Evolutionary conservation across 2,797 vertebrate genomes (phyloP).

Genomic region (Xenopus petersii): DNA sequence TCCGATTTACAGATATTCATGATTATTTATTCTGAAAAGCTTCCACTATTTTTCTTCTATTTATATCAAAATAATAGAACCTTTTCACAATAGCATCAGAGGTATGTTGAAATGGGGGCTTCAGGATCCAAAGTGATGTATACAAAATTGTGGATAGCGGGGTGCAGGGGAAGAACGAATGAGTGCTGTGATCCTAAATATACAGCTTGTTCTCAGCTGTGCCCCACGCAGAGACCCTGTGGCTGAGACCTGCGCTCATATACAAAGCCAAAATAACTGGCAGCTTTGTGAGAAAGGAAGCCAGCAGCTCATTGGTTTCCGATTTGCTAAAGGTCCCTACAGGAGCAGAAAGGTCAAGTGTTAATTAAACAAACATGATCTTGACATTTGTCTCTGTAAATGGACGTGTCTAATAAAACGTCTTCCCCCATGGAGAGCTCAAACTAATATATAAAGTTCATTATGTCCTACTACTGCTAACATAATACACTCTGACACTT

Average conservation of each 20-base stretch:
- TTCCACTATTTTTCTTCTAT: no score
- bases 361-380: slow-evolving; percentile 49
- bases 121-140: no score
- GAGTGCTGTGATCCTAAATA: neutral
- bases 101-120: no score
- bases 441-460: slow-evolving; percentile 32
- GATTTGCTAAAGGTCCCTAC: slow-evolving; percentile 44
- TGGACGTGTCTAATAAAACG: slow-evolving; percentile 44
- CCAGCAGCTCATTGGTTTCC: slow-evolving; percentile 19
- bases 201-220: neutral
- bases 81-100: no score
- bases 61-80: no score
- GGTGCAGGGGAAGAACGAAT: no score
- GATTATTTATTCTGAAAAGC: no score
- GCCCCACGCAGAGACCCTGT: neutral
- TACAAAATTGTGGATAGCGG: no score
- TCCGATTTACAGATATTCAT: no score
- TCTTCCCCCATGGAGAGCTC: slow-evolving; percentile 31
- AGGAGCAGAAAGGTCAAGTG: slow-evolving; percentile 48
- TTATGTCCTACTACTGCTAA: slow-evolving; percentile 22
- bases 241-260: neutral
- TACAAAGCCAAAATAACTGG: neutral
- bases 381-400: slow-evolving; percentile 46
- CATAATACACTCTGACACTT: slow-evolving; percentile 12
- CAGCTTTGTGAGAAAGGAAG: slow-evolving; percentile 17